A percentile compares a stretch with the other conserved stretches of the same genome.
Evolutionary conservation across 2,888 invertebrate genomes (phyloP).

Genomic region (Philaethria dido): DNA sequence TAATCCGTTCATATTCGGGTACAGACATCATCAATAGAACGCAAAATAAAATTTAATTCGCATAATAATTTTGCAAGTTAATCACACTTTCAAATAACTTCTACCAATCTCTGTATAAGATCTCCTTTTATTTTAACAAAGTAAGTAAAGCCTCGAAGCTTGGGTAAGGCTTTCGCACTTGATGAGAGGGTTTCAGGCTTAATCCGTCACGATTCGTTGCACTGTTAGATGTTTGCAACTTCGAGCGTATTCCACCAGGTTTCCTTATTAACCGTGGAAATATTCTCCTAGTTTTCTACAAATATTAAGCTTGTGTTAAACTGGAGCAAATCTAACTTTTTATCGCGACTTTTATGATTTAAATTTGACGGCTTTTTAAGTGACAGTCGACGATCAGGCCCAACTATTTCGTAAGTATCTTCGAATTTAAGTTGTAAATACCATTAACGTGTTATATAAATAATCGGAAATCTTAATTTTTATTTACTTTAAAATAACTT

Average conservation of each 20-base stretch:
- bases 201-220: conserved; percentile 24
- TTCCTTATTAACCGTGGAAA: conserved; percentile 12
- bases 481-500: no score
- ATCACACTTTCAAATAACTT: not conserved
- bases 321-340: not conserved
- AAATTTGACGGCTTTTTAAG: conserved; percentile 21
- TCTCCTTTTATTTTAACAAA: conserved; percentile 22
- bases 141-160: conserved; percentile 9
- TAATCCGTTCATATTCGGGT: no score
- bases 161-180: conserved; percentile 25
- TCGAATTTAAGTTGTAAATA: no score
- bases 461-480: no score
- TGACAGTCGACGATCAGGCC: conserved; percentile 19
- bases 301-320: not conserved
- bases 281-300: not conserved
- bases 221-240: conserved; percentile 17
- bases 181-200: conserved; percentile 26
- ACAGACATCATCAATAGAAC: no score
- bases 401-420: no score
- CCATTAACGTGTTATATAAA: no score
- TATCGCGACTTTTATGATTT: not conserved
- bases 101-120: conserved; percentile 7
- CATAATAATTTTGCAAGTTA: not conserved
- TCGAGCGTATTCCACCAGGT: conserved; percentile 17
- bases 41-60: no score